Evolutionary conservation across 2,888 invertebrate genomes (phyloP), one percentile per base, ranked within the genome.

Genomic region (Idaea dimidiata): DNA sequence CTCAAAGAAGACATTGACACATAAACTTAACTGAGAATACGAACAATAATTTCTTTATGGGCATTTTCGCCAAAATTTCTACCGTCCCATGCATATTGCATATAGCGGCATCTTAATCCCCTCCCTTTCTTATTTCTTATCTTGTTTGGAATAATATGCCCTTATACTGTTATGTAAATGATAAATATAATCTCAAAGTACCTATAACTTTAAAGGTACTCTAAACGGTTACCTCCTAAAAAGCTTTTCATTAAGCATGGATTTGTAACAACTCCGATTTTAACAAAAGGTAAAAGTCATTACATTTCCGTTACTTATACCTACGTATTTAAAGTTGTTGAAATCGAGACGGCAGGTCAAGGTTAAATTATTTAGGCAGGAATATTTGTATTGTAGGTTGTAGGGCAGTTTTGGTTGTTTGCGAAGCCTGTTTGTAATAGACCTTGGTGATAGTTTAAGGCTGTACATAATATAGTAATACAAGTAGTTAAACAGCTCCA

Each of bases 341-440:
- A 43, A 43, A 43, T 43, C 43, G 43, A 43, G 43, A 10, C 43
- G 60, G 31, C 63, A 68, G 71, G 72, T 58, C 74, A 72, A 71
- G 71, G 71, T 56, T 43, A 43, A 43, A 10, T 43, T 24, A 24
- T 24, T 24, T 24, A 8, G 6, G 43, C 14, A 7, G 43, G 43
- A 43, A 43, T 14, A 43, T 43, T 43, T 24, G 24, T 24, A 43
- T 43, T 43, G 14, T 43, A 43, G 43, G 10, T 43, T 43, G 14
- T 43, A 43, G 43, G 10, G 8, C 43, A 43, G 43, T 43, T 43
- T 43, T 43, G 8, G 43, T 8, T 43, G 43, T 43, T 43, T 43
- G 43, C 43, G 43, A 14, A 43, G 58, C 18, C 18, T 58, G 60
- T 59, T 59, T 62, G 24, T 24, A 14, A 43, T 43, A 14, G 0